Conservation (phyloP, 2,797 vertebrate species). For the Chelon labrosus region DNA sequence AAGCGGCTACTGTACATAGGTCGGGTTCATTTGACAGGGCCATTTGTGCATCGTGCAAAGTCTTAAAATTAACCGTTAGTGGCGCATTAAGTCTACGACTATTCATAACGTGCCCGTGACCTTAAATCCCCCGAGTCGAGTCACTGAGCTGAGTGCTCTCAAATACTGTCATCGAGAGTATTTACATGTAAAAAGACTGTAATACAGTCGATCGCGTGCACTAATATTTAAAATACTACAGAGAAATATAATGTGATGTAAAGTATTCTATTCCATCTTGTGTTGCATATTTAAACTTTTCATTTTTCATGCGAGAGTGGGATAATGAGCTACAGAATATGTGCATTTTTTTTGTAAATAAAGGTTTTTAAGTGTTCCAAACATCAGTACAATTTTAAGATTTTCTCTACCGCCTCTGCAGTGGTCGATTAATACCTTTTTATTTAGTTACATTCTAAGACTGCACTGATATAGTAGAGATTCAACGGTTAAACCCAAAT, state of each 20-base stretch:
- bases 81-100: background rate
- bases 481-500: constrained; percentile 34
- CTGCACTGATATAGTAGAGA: constrained; percentile 5
- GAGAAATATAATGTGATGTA: background rate
- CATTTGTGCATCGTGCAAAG: constrained; percentile 17
- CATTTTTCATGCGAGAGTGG: background rate
- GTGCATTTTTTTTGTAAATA: background rate
- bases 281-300: background rate
- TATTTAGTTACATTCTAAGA: background rate
- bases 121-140: constrained; percentile 1
- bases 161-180: background rate
- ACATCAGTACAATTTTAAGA: too few species aligned
- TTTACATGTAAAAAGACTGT: constrained; percentile 4
- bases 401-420: background rate
- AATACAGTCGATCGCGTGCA: background rate
- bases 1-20: constrained; percentile 70
- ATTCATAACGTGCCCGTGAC: constrained; percentile 31
- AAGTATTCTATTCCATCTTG: background rate
- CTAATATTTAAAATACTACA: background rate
- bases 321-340: background rate
- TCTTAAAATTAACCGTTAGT: constrained; percentile 17
- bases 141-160: constrained; percentile 20
- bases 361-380: too few species aligned
- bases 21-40: constrained; percentile 41
- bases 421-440: background rate